These are phyloP conservation scores for Paradoxurus hermaphroditus DNA, from an alignment of 2,113 vertebrate genomes.

Conservation along the genomic window DNA sequence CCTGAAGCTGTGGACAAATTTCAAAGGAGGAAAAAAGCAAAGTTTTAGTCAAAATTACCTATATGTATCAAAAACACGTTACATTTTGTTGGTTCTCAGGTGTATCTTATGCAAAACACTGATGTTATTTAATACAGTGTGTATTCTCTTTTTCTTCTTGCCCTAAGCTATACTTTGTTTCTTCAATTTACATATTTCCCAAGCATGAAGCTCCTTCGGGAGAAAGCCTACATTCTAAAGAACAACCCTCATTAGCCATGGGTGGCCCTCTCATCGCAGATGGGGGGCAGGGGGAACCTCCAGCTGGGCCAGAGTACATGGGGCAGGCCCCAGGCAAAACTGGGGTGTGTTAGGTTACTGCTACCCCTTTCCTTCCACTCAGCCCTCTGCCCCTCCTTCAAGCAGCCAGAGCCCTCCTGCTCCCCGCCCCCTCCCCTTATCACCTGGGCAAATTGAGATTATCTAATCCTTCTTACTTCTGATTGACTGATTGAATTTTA, in stretches of 20 bases:
- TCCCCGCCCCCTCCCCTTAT: background rate
- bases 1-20: background rate
- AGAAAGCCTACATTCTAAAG: background rate
- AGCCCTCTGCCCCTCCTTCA: background rate
- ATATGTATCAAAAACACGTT: background rate
- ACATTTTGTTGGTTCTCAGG: background rate
- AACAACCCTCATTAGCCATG: background rate
- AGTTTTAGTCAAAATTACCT: background rate
- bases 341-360: rapidly evolving
- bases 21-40: background rate
- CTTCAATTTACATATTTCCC: background rate
- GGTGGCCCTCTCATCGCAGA: background rate
- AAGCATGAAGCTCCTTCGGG: background rate
- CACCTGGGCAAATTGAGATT: background rate
- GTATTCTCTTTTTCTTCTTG: background rate
- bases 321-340: background rate
- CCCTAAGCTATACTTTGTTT: background rate
- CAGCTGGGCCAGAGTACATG: rapidly evolving
- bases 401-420: too few species aligned
- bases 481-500: constrained; percentile 63
- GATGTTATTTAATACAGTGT: background rate
- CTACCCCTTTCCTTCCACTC: too few species aligned
- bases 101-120: background rate
- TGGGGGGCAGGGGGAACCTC: background rate
- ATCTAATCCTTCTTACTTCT: constrained; percentile 55